Base-by-base conservation (phyloP, 2,888 invertebrate species). In the Altica lythri region DNA sequence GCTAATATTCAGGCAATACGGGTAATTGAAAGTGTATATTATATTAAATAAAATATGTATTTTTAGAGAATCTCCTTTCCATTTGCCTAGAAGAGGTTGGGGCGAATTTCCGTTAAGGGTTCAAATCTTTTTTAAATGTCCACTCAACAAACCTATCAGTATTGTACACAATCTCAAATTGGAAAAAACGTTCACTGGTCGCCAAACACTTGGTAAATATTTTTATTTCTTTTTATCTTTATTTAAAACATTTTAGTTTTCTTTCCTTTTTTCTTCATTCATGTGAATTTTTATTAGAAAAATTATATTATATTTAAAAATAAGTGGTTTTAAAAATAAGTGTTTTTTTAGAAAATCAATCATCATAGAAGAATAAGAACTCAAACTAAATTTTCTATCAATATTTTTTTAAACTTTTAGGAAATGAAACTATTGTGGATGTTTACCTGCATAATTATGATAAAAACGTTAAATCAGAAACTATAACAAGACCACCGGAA, bases 101-200 rank as follows among this genome's bases (percentile, higher is more conserved):
- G 95, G 95, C 8, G 94, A 95, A 78, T 95, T 95, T 77, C 90
- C 91, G 0, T 81, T 93, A 3, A 78, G 88, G 44, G 81, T 93
- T 2, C 89, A 91, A 72, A 78, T 95, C 1, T 88, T 88, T 74
- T 95, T 95, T 72, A 78, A 82, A 29, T 85, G 88, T 50, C 73
- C 79, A 4, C 75, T 86, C 10, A 91, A 94, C 73, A 87, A 90
- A 56, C 89, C 92, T 0, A 84, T 90, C 18, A 85, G 88, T 62
- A 78, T 95, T 9, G 83, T 89, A 46, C 95, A 95, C 75, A 83
- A 85, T 65, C 80, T 92, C 63, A 86, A 90, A 69, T 77, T 95
- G 58, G 94, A 95, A 74, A 81, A 88, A 59, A 87, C 88, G 18
- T 88, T 86, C 68, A 89, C 90, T 1, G 94, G 94, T 1, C 73